These are phyloP conservation scores for Agrotis segetum DNA, from an alignment of 2,888 invertebrate species.

Conservation along the genomic window DNA sequence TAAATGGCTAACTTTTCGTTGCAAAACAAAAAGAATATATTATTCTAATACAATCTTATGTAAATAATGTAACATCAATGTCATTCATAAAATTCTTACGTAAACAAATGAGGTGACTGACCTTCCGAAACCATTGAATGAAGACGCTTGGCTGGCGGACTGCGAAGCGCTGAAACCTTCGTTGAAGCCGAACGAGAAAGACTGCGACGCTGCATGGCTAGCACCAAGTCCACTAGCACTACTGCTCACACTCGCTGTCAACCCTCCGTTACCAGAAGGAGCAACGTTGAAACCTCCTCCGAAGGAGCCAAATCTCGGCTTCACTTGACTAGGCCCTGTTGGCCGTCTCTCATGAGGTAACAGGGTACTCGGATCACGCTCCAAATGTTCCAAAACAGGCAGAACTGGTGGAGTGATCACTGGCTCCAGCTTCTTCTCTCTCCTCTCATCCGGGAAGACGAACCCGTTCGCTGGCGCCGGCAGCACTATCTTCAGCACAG, in stretches of 20 bases:
- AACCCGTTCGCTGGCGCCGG: constrained; percentile 83
- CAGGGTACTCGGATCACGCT: constrained; percentile 88
- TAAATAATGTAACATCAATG: not conserved
- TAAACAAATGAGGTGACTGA: constrained; percentile 72
- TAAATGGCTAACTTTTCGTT: not conserved
- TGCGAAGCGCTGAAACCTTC: constrained; percentile 89
- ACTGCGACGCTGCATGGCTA: constrained; percentile 88
- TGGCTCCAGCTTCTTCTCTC: constrained; percentile 83
- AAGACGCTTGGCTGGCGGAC: constrained; percentile 87
- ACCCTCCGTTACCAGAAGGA: constrained; percentile 83
- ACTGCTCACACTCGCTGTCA: constrained; percentile 86
- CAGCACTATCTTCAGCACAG: constrained; percentile 67
- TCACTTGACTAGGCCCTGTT: constrained; percentile 67
- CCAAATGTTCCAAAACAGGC: constrained; percentile 88
- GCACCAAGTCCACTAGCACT: constrained; percentile 82
- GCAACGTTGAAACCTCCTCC: constrained; percentile 85
- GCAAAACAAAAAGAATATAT: not conserved
- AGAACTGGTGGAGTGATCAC: constrained; percentile 88
- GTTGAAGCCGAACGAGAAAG: constrained; percentile 87
- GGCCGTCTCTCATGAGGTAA: constrained; percentile 77
- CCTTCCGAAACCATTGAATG: constrained; percentile 88
- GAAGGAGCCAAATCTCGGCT: constrained; percentile 80
- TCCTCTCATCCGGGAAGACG: constrained; percentile 84
- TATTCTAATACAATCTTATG: too few relatives aligned
- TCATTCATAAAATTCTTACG: constrained; percentile 16